Evolutionary conservation across 2,113 vertebrate species (phyloP).

Genomic region (Protobothrops mucrosquamatus): DNA sequence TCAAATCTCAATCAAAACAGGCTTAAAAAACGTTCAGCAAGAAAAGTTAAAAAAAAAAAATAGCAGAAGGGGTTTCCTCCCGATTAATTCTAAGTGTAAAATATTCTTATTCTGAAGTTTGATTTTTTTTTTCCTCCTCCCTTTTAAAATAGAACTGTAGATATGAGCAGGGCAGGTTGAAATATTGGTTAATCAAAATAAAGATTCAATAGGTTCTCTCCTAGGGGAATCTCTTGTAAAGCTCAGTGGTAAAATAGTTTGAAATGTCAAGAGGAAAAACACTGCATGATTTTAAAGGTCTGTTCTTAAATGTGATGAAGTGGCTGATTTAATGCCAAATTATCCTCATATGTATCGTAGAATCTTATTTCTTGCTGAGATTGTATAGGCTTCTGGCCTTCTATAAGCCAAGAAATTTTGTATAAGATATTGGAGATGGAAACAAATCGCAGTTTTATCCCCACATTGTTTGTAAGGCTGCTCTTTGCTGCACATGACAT

Average conservation of each 20-base stretch:
- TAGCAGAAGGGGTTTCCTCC: neutral
- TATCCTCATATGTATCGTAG: neutral
- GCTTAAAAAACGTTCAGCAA: neutral
- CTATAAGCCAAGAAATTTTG: neutral
- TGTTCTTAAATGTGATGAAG: neutral
- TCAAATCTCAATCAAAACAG: neutral
- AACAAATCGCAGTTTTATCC: neutral
- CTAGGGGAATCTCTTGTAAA: neutral
- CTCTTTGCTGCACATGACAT: neutral
- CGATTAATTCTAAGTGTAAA: neutral
- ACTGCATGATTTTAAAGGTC: neutral
- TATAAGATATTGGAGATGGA: too few species aligned
- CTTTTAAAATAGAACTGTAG: neutral
- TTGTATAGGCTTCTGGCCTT: neutral
- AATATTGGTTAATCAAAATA: neutral
- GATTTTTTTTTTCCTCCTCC: accelerated
- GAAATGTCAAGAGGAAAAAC: neutral
- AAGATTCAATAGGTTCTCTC: neutral
- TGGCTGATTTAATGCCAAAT: neutral
- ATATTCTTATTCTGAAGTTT: neutral
- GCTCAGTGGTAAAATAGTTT: neutral
- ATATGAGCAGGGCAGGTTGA: neutral
- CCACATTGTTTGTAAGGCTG: neutral
- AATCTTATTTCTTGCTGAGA: neutral
- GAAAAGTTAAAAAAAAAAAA: neutral